Base-by-base conservation (phyloP, 1,140 invertebrate species). In the Heliconius eleuchia region DNA sequence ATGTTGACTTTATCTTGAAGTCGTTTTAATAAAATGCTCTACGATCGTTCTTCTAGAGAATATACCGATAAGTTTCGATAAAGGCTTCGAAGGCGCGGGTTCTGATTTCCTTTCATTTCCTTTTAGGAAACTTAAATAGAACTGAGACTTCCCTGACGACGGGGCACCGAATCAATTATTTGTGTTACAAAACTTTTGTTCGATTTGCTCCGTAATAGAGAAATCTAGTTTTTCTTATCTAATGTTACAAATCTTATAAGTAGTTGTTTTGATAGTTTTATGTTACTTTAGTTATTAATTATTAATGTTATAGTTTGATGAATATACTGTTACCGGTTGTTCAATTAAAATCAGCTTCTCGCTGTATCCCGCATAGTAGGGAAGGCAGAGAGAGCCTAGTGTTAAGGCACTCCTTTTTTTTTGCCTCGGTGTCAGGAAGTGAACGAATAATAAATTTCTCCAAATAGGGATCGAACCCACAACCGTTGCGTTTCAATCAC, bases 71-170 rank as follows among this genome's bases (percentile, higher is more conserved):
- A 91, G 91, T 92, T 92, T 89, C 91, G 91, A 93, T 93, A 94
- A 94, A 92, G 91, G 88, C 89, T 88, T 81, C 86, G 83, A 89
- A 87, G 88, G 87, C 91, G 87, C 83, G 88, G 87, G 86, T 84
- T 90, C 91, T 94, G 92, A 94, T 94, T 94, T 94, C 92, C 91
- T 94, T 94, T 94, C 92, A 94, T 93, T 94, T 94, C 91, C 92
- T 93, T 91, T 92, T 90, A 93, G 91, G 91, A 94, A 94, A 93
- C 91, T 94, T 94, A 93, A 93, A 93, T 93, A 94, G 91, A 94
- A 92, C 91, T 91, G 91, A 92, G 92, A 94, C 88, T 93, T 94
- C 90, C 91, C 86, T 91, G 88, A 91, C 90, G 88, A 92, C 89
- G 88, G 87, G 87, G 88, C 88, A 88, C 87, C 88, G 88, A 94